Conservation (phyloP, 1,140 invertebrate genomes). For the Reticulitermes speratus region DNA sequence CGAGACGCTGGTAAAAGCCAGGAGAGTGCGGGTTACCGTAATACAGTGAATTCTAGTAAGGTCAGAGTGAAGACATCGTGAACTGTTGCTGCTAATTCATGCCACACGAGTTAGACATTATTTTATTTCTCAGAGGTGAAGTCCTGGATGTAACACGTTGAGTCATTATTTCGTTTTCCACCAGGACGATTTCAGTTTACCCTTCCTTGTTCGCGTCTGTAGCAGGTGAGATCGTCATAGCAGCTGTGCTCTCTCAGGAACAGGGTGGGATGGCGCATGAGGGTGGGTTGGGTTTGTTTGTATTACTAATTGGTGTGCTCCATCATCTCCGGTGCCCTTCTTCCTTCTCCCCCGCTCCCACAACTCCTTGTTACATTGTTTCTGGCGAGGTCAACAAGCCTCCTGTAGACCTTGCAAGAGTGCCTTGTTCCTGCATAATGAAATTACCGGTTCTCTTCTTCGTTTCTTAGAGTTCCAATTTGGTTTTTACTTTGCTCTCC, state of each 20-base stretch:
- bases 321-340: background rate
- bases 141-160: background rate
- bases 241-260: background rate
- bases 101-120: too few relatives aligned
- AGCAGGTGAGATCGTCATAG: background rate
- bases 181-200: background rate
- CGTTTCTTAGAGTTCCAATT: background rate
- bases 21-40: too few relatives aligned
- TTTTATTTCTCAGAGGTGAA: background rate
- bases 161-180: slow-evolving; percentile 9
- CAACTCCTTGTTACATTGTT: slow-evolving; percentile 11
- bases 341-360: too few relatives aligned
- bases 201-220: background rate
- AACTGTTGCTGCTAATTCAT: too few relatives aligned
- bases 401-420: background rate
- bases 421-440: background rate
- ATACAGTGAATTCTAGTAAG: too few relatives aligned
- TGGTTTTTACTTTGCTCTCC: background rate
- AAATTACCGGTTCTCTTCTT: background rate
- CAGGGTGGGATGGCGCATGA: background rate
- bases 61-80: too few relatives aligned
- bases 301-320: slow-evolving; percentile 10
- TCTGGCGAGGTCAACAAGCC: slow-evolving; percentile 11
- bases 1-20: too few relatives aligned
- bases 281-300: background rate